Base-by-base conservation (phyloP, 2,888 invertebrate species). In the Macrophya alboannulata region DNA sequence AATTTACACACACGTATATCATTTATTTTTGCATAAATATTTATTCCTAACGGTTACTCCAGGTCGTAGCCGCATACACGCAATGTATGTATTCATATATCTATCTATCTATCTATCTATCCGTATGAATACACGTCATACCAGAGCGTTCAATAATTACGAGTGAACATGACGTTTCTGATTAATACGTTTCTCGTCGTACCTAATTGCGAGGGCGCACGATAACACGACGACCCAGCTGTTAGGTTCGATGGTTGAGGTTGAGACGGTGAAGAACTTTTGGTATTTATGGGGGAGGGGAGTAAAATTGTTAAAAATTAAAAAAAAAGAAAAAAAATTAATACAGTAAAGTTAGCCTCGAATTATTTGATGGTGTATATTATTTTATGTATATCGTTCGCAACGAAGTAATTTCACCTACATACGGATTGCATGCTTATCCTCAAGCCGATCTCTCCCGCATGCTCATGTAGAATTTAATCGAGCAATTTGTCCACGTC, bases 161-260 rank as follows among this genome's bases (percentile, higher is more conserved):
- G 48, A 72, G 48, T 21, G 31, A 82, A 82, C 55, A 40, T 82
- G 85, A 85, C 85, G 79, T 72, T 82, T 85, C 59, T 79, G 85
- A 82, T 82, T 85, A 82, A 85, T 85, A 85, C 72, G 81, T 85
- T 82, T 82, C 85, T 81, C 79, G 40, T 55, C 43, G 71, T 43
- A 37, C 72, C 51, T 85, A 85, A 85, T 85, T 85, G 85, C 81
- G 12, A 40, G 25, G 55, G 59, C 37, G 40, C 81, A 82, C 79
- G 81, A 85, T 43, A 71, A 79, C 79, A 55, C 59, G 79, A 55
- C 59, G 68, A 65, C 62, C 43, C 62, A 81, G 59, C 59, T 81
- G 62, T 62, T 21, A 8, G 25, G 12, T 9, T 43, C 37, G 12
- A n/a, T 15, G 4, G n/a, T 40, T n/a, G n/a, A 8, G 4, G 0